Percentiles rank a stretch among this genome's conserved stretches.
These are phyloP conservation scores for Ligdia adustata DNA, from an alignment of 2,888 invertebrate genomes.

Conservation along the genomic window DNA sequence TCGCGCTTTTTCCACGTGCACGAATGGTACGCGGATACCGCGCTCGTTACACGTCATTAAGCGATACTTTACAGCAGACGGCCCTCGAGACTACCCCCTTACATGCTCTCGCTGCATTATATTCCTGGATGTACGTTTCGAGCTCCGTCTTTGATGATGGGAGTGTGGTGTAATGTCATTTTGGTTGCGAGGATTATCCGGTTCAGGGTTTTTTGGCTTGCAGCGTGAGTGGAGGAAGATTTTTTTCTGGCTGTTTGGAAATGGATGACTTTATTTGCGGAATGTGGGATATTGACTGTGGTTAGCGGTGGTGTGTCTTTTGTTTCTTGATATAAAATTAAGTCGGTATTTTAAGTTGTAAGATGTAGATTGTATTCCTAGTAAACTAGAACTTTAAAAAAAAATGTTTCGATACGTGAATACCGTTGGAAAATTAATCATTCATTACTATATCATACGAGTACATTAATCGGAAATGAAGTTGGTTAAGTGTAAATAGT, in stretches of 20 bases:
- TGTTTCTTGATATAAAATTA: no score
- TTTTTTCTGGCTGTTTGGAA: neutral
- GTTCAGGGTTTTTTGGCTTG: constrained; percentile 20
- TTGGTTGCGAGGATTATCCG: constrained; percentile 6
- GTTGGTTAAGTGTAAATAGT: no score
- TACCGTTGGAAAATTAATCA: no score
- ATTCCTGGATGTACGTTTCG: constrained; percentile 44
- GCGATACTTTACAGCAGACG: constrained; percentile 84
- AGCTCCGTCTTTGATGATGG: constrained; percentile 33
- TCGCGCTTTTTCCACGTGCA: constrained; percentile 60
- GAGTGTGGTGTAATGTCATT: constrained; percentile 29
- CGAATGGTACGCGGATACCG: constrained; percentile 64
- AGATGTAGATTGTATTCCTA: no score
- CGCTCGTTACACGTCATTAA: constrained; percentile 83
- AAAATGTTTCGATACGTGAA: no score
- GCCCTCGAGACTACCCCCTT: constrained; percentile 78
- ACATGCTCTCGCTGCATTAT: constrained; percentile 50
- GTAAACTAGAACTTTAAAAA: no score
- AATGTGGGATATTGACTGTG: no score
- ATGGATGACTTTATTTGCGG: neutral
- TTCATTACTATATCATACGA: no score
- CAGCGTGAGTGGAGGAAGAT: neutral
- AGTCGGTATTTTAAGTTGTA: no score
- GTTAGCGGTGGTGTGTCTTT: no score
- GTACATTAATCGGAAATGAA: no score